Percentiles rank a stretch among this genome's conserved stretches.
Conservation (phyloP, 2,113 vertebrate species). For the Mastomys coucha region DNA sequence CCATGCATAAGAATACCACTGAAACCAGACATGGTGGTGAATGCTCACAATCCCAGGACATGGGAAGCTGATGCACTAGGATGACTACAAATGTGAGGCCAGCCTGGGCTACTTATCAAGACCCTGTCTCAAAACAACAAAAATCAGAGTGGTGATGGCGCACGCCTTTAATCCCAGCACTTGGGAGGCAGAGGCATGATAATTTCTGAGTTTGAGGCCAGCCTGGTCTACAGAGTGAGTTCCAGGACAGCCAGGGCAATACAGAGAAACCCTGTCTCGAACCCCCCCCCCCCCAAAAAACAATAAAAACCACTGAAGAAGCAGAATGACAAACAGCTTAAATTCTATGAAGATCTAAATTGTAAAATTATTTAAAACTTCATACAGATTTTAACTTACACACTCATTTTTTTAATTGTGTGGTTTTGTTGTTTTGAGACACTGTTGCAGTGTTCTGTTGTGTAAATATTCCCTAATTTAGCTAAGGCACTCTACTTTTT, state of each 20-base stretch:
- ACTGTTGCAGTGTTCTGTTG: not conserved
- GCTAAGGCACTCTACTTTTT: not conserved
- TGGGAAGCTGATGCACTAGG: not conserved
- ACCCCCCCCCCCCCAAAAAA: too few species aligned
- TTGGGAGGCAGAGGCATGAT: too few species aligned
- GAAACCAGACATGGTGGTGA: not conserved
- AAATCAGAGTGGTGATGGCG: too few species aligned
- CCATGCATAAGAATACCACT: not conserved
- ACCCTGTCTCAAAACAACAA: not conserved
- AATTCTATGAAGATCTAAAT: not conserved
- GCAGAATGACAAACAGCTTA: not conserved
- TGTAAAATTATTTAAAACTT: not conserved
- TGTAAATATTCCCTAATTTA: not conserved
- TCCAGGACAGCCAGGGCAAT: too few species aligned
- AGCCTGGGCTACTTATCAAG: not conserved
- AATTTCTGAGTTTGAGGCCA: too few species aligned
- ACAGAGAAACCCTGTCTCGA: too few species aligned
- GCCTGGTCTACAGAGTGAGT: too few species aligned
- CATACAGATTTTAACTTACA: not conserved
- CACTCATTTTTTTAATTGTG: not conserved
- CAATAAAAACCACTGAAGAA: not conserved
- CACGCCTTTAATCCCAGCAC: too few species aligned
- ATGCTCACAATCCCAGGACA: not conserved
- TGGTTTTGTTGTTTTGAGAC: not conserved
- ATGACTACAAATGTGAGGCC: not conserved